Evolutionary conservation across 2,113 vertebrate genomes (phyloP), one percentile per base, ranked within the genome.

Genomic region (Hydropotes inermis): DNA sequence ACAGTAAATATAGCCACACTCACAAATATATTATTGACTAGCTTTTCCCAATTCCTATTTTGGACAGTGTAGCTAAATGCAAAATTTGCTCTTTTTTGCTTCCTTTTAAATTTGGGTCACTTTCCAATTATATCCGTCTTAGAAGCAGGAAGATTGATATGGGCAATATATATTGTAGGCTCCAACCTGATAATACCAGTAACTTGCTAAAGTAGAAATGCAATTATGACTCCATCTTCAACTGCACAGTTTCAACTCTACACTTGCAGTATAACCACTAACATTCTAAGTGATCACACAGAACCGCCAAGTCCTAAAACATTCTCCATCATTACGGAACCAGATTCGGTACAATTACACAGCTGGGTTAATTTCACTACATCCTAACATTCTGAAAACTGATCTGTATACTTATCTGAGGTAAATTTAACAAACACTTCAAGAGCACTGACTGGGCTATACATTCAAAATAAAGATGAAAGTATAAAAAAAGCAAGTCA

Each of bases 381-480:
- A 89, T 86, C 54, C 60, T 58, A 88, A 82, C 58, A 93, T 84
- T 84, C 84, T 88, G n/a, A 86, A 93, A 89, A 87, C 1, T 90
- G 39, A 84, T 64, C 4, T 86, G 27, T 45, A 33, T 76, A 78
- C 50, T 94, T 84, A 87, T 21, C 39, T 30, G 12, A 92, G 78
- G 13, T 57, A 94, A 91, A 92, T 70, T 90, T 67, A 92, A 87
- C 47, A 87, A 82, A 88, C 60, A 97, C 82, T 90, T 96, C 87
- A 87, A 39, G 28, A 89, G 15, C 25, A 96, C 3, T 87, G 16
- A 95, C 27, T 50, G n/a, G 1, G 11, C 45, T 87, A 82, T 15
- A 79, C 13, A 96, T 11, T 88, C 47, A 76, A 39, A 86, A 94
- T 27, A 88, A 64, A 95, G 27, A 93, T 54, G 10, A 25, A 95